phyloP scores from a whole-genome alignment of 2,113 vertebrate genomes.

The Hippoglossus stenolepis region DNA sequence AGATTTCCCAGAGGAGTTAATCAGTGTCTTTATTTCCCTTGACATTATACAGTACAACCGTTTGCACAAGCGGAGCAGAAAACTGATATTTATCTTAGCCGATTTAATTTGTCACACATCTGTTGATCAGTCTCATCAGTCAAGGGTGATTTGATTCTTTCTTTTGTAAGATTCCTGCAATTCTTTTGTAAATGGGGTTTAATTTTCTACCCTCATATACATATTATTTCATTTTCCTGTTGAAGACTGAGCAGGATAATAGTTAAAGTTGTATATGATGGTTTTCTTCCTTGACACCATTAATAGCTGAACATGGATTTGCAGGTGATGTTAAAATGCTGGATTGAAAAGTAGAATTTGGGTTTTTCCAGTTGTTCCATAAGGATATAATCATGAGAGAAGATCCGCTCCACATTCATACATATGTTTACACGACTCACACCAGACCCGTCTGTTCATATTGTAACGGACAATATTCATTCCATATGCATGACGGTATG shows the following conservation, averaged over 20 bases:
- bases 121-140: neutral
- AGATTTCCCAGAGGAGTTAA: neutral
- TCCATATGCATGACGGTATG: neutral
- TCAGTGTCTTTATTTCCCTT: neutral
- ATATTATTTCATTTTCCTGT: too few relatives aligned
- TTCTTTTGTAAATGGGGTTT: too few relatives aligned
- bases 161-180: too few relatives aligned
- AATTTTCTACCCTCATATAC: too few relatives aligned
- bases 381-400: constrained; percentile 6
- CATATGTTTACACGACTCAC: constrained; percentile 9
- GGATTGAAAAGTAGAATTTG: constrained; percentile 15
- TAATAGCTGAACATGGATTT: too few relatives aligned
- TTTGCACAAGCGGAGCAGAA: neutral
- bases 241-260: too few relatives aligned
- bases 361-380: constrained; percentile 23
- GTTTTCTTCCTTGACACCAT: too few relatives aligned
- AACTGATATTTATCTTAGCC: neutral
- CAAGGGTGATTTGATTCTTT: neutral
- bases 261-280: too few relatives aligned
- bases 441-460: neutral
- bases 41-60: neutral
- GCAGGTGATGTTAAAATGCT: too few relatives aligned
- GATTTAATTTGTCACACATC: neutral
- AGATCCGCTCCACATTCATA: constrained; percentile 19
- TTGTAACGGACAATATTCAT: constrained; percentile 12